Base-by-base conservation (phyloP, 30 jellyfish, hydroid and myxozoan species). In the Pseudorhiza aurosa region DNA sequence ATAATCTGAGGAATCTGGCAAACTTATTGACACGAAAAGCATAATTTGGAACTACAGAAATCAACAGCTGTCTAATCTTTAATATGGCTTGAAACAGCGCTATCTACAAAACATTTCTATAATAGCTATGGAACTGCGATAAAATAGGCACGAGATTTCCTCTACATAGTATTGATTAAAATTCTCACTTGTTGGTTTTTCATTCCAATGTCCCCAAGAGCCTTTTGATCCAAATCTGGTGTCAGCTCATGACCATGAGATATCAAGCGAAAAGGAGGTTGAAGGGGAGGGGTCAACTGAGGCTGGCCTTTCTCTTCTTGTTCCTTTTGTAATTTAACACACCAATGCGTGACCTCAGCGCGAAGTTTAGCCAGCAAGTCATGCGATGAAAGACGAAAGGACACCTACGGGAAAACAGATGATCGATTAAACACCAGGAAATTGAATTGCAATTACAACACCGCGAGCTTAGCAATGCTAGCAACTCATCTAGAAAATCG, bases 161-260 rank as follows among this genome's bases (percentile, higher is more conserved):
- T 42, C 55, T 42, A 8, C 17, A 42, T 8, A 42, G 55, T 8
- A 42, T 8, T 42, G 11, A 42, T 42, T 42, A 42, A 17, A 42
- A 42, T 9, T n/a, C 85, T 18, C 69, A 94, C 99, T 82, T 94
- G 99, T 60, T 94, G 99, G 56, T 87, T 91, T 31, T 96, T 79
- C 73, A 94, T 68, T 17, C 99, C 99, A 4, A 94, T 80, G 21
- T 94, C 99, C 9, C 91, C 95, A 12, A 94, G 91, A 12, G 99
- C 79, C 80, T 94, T 94, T 83, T 58, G 85, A 58, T 94, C 99
- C 31, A 94, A 81, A 65, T 94, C 99, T 28, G 94, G 96, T 1
- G 99, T 94, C 49, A 94, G 85, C 75, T 94, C 99, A 55, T 88
- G 99, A 2, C 99, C 99, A 58, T 94, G 99, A 3, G 99, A 87